These are phyloP conservation scores for Setipinna tenuifilis DNA, from an alignment of 2,797 vertebrate genomes.

Conservation along the genomic window DNA sequence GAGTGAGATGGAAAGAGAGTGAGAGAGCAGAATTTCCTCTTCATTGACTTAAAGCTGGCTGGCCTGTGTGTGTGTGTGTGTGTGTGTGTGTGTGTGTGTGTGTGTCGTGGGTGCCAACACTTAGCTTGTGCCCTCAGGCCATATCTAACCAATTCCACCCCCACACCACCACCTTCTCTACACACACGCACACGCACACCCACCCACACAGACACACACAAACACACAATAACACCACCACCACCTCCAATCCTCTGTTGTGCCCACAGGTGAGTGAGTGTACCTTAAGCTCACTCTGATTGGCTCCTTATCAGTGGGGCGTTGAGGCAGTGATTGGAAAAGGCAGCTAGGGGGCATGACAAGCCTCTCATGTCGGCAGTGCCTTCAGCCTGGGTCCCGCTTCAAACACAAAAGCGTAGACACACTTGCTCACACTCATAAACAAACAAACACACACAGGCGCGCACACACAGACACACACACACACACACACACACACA, in stretches of 20 bases:
- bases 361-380: slow-evolving; percentile 49
- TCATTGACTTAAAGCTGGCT: slow-evolving; percentile 21
- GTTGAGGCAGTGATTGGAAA: slow-evolving; percentile 63
- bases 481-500: slow-evolving; percentile 33
- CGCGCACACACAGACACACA: slow-evolving; percentile 35
- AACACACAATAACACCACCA: not conserved
- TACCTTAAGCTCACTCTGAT: slow-evolving; percentile 58
- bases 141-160: slow-evolving; percentile 38
- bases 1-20: slow-evolving; percentile 26
- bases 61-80: slow-evolving; percentile 50
- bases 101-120: slow-evolving; percentile 56
- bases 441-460: not conserved
- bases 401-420: slow-evolving; percentile 43
- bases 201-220: slow-evolving; percentile 13
- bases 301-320: slow-evolving; percentile 67
- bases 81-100: slow-evolving; percentile 52
- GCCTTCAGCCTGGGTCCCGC: slow-evolving; percentile 43
- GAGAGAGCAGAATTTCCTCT: slow-evolving; percentile 39
- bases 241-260: not conserved
- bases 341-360: slow-evolving; percentile 60
- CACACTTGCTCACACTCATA: slow-evolving; percentile 27
- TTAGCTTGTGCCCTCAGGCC: slow-evolving; percentile 53
- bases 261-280: slow-evolving; percentile 42
- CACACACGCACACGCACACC: not conserved
- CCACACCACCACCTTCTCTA: not conserved